phyloP scores from a whole-genome alignment of 2,113 vertebrate species.

The Sterrhoptilus dennistouni region DNA sequence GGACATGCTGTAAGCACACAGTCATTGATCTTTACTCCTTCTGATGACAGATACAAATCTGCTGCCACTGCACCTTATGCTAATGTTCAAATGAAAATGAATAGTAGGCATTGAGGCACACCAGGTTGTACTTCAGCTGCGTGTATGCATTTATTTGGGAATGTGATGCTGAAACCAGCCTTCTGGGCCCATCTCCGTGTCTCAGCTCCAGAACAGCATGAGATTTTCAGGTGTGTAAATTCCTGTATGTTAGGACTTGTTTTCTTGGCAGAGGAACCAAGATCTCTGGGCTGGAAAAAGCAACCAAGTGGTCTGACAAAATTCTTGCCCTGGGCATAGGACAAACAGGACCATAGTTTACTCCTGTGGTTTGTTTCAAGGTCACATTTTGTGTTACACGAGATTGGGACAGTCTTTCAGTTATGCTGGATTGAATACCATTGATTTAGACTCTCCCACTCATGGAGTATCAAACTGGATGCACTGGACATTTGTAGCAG shows the following conservation, averaged over 20 bases:
- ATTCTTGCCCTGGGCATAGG: neutral
- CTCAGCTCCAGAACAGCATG: neutral
- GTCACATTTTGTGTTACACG: neutral
- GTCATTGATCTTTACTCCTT: conserved; percentile 12
- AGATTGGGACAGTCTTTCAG: neutral
- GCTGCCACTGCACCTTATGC: conserved; percentile 19
- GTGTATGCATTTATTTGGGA: neutral
- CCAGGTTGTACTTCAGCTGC: neutral
- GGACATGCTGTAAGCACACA: neutral
- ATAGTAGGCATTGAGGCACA: neutral
- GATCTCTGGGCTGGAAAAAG: neutral
- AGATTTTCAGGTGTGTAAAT: neutral
- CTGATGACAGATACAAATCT: conserved; percentile 34
- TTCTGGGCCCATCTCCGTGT: neutral
- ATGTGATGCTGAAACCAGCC: neutral
- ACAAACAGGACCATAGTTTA: neutral
- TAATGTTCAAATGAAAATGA: conserved; percentile 14
- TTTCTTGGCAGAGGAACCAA: neutral
- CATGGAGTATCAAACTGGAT: neutral
- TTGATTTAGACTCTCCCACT: neutral
- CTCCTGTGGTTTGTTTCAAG: neutral
- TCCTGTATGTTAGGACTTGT: neutral
- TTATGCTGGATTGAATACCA: neutral
- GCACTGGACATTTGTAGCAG: neutral
- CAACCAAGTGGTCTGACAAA: neutral